Percentiles rank a stretch among this genome's conserved stretches.
Conservation (phyloP, 92 coral and sea anemone genomes). For the Paramuricea clavata region DNA sequence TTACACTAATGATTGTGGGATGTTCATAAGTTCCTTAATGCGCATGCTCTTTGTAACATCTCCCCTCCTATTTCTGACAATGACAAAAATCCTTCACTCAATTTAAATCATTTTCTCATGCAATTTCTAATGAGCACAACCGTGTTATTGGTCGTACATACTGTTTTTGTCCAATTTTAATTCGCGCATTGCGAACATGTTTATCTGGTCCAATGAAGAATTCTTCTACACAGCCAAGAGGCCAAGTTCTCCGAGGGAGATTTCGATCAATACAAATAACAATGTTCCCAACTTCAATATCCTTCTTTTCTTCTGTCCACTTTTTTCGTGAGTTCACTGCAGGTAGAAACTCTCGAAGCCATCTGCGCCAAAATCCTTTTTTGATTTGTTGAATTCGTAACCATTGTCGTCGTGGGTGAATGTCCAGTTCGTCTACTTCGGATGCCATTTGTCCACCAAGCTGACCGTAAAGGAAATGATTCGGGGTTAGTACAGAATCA, state of each 20-base stretch:
- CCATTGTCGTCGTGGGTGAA: too few relatives aligned
- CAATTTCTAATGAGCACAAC: neutral
- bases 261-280: constrained; percentile 1
- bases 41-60: neutral
- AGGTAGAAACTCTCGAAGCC: too few relatives aligned
- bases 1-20: too few relatives aligned
- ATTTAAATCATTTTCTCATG: neutral
- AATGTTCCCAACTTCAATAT: too few relatives aligned
- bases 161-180: neutral
- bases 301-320: too few relatives aligned
- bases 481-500: neutral
- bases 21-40: too few relatives aligned
- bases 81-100: neutral
- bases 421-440: too few relatives aligned
- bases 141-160: neutral
- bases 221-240: neutral
- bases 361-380: too few relatives aligned
- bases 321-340: too few relatives aligned
- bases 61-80: neutral
- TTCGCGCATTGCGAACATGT: neutral
- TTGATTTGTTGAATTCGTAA: too few relatives aligned
- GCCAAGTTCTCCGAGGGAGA: neutral
- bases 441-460: neutral
- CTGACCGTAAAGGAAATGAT: neutral
- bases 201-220: constrained; percentile 2